These are phyloP conservation scores for Gouania willdenowi DNA, from an alignment of 2,797 vertebrate species.

Conservation along the genomic window DNA sequence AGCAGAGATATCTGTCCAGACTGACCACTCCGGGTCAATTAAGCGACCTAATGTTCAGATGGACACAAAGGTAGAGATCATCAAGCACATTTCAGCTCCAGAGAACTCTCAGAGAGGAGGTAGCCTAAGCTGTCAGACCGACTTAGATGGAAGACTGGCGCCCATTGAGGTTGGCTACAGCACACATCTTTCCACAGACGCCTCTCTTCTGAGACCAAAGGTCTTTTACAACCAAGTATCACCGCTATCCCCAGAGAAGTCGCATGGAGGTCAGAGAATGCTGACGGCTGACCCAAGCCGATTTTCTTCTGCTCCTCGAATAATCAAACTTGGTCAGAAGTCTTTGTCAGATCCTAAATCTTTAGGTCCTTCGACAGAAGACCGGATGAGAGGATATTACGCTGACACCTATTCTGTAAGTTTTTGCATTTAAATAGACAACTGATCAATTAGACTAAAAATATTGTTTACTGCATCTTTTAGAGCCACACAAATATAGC, in stretches of 20 bases:
- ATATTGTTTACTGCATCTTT: background rate
- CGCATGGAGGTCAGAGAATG: conserved; percentile 86
- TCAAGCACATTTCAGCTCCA: conserved; percentile 94
- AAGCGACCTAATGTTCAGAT: conserved; percentile 85
- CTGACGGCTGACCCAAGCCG: conserved; percentile 84
- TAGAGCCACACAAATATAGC: background rate
- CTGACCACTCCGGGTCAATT: conserved; percentile 92
- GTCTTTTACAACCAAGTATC: conserved; percentile 90
- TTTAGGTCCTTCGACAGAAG: conserved; percentile 89
- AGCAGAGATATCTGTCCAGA: conserved; percentile 97
- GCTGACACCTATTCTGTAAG: conserved; percentile 91
- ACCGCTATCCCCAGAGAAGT: conserved; percentile 88
- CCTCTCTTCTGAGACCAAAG: conserved; percentile 88
- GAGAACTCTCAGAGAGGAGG: conserved; percentile 92
- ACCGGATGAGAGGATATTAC: conserved; percentile 88
- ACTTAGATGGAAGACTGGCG: conserved; percentile 86
- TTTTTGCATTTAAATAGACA: background rate
- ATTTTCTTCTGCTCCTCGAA: conserved; percentile 87
- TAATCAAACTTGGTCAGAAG: conserved; percentile 88
- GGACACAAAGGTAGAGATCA: conserved; percentile 93
- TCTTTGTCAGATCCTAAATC: conserved; percentile 95
- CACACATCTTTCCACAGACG: conserved; percentile 86
- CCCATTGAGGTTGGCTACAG: conserved; percentile 89
- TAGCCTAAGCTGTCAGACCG: conserved; percentile 94
- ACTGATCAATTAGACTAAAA: background rate